phyloP scores from a whole-genome alignment of 2,113 vertebrate genomes.

The Condylura cristata region DNA sequence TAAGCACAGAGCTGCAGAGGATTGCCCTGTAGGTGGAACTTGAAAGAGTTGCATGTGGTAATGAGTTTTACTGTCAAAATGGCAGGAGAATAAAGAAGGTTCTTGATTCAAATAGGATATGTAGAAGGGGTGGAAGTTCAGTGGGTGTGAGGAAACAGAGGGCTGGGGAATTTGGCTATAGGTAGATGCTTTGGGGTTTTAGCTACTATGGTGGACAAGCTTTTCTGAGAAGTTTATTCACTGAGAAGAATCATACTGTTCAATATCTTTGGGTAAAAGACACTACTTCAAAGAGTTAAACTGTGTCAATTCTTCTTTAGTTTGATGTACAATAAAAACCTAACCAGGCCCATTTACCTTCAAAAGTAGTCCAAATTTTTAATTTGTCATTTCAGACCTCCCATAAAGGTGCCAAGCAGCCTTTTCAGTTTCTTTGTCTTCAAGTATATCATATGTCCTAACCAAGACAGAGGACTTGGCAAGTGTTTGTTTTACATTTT shows the following conservation, averaged over 20 bases:
- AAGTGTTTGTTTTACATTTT: neutral
- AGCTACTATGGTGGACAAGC: neutral
- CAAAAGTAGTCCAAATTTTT: neutral
- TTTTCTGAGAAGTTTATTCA: neutral
- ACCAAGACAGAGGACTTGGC: neutral
- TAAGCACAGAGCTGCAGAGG: neutral
- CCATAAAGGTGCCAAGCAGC: neutral
- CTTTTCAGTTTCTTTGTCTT: neutral
- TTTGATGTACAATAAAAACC: neutral
- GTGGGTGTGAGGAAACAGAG: neutral
- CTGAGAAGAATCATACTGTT: neutral
- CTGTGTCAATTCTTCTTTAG: neutral
- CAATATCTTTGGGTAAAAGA: neutral
- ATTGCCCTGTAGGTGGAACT: neutral
- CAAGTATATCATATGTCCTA: neutral
- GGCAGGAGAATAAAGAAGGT: neutral
- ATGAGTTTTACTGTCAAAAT: neutral
- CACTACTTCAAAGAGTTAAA: neutral
- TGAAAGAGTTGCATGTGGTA: neutral
- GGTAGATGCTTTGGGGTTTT: neutral
- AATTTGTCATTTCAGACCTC: neutral
- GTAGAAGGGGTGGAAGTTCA: neutral
- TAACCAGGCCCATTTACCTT: neutral
- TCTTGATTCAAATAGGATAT: neutral
- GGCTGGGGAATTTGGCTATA: fast-evolving